These are phyloP conservation scores for Penaeus japonicus DNA, from an alignment of 1,140 invertebrate genomes.

Conservation along the genomic window DNA sequence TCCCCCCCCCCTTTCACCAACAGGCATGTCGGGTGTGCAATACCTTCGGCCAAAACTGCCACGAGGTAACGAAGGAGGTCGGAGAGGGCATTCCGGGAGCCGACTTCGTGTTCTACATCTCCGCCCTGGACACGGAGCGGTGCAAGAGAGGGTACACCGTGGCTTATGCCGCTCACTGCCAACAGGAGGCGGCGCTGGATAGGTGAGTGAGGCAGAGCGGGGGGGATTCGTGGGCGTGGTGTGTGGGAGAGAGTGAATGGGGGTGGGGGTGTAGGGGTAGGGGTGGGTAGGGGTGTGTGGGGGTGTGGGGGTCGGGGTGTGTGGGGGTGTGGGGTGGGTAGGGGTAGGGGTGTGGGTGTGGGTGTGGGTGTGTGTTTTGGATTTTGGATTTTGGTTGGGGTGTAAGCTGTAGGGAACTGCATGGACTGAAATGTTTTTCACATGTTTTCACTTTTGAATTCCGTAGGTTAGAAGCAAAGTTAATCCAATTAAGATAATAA, in stretches of 20 bases:
- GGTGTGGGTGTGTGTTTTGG: too few relatives aligned
- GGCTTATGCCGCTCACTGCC: conserved; percentile 98
- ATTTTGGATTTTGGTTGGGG: too few relatives aligned
- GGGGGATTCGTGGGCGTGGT: background rate
- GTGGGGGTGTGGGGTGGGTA: background rate
- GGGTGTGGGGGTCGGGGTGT: too few relatives aligned
- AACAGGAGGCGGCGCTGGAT: conserved; percentile 91
- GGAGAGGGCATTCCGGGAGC: conserved; percentile 80
- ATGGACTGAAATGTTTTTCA: too few relatives aligned
- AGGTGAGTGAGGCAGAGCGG: conserved; percentile 69
- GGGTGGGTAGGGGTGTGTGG: too few relatives aligned
- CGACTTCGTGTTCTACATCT: conserved; percentile 98
- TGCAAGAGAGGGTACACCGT: conserved; percentile 87
- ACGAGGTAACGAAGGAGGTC: conserved; percentile 65
- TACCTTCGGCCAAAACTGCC: conserved; percentile 81
- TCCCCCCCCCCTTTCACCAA: background rate
- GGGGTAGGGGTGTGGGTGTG: too few relatives aligned
- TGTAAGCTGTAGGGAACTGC: too few relatives aligned
- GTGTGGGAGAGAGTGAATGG: background rate
- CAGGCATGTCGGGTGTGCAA: conserved; percentile 87
- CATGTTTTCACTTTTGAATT: too few relatives aligned
- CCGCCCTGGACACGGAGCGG: conserved; percentile 88
- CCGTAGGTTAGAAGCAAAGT: too few relatives aligned
- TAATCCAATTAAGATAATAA: too few relatives aligned
- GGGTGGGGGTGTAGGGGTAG: background rate